Evolutionary conservation across 2,113 vertebrate genomes (phyloP).

Genomic region (Amblyopsis rosae): DNA sequence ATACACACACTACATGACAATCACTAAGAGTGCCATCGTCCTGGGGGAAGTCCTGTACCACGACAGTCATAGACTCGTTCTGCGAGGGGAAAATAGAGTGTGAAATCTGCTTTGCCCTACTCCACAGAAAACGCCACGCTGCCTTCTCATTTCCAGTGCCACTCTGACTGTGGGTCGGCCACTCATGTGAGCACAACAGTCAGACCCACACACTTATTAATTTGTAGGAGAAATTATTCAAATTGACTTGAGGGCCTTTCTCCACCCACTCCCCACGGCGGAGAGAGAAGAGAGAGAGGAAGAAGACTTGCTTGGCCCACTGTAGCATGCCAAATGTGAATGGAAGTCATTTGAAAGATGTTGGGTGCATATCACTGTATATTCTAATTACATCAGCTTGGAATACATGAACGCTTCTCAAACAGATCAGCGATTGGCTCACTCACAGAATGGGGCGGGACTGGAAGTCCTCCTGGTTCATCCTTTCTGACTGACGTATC

Average conservation of each 20-base stretch:
- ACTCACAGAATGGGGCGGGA: slow-evolving; percentile 97
- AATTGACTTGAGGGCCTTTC: background rate
- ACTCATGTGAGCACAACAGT: slow-evolving; percentile 6
- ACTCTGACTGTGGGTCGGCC: background rate
- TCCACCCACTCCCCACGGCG: too few species aligned
- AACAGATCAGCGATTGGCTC: background rate
- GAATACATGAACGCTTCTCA: background rate
- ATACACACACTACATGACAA: background rate
- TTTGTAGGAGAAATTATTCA: background rate
- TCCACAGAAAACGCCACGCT: background rate
- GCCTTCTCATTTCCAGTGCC: background rate
- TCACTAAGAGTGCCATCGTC: background rate
- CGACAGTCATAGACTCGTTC: background rate
- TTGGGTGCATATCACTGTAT: background rate
- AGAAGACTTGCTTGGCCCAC: background rate
- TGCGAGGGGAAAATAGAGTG: background rate
- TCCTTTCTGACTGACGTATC: slow-evolving; percentile 98
- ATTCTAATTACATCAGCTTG: background rate
- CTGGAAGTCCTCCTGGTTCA: slow-evolving; percentile 99
- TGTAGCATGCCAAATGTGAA: background rate
- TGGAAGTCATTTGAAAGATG: too few species aligned
- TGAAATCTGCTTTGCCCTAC: background rate
- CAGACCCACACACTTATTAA: background rate
- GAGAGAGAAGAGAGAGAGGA: too few species aligned
- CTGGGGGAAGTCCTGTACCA: background rate